Base-by-base conservation (phyloP, 92 coral and sea anemone species). In the Chrysogorgia sp. region DNA sequence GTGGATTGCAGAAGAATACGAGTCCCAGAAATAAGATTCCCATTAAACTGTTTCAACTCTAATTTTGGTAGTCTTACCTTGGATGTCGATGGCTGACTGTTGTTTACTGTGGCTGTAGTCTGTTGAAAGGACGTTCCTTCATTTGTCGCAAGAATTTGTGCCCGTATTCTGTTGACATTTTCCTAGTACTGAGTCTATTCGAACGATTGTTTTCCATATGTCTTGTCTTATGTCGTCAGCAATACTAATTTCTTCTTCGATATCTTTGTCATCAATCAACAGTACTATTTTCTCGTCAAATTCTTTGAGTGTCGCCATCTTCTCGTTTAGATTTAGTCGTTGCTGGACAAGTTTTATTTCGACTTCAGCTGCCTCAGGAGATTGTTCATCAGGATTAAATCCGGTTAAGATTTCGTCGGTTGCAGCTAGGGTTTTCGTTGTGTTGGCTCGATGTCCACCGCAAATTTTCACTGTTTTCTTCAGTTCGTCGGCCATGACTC, bases 1-100 rank as follows among this genome's bases (percentile, higher is more conserved):
- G 53, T 71, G 78, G 3, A 50, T 33, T 31, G 64, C 0, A 8
- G 26, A 30, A 15, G 17, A 0, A 14, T 10, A 67, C 15, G 9
- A 30, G 74, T 68, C 75, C 75, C 75, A 68, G 8, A 68, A 68
- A 66, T 28, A 0, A 41, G 61, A 10, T 45, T 25, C 23, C 76
- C 76, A 28, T 3, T 2, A 29, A 70, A 70, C 12, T 70, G 22
- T 47, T 34, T 35, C 59, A 70, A 2, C 24, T 49, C 1, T 1
- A 70, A 10, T 37, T 50, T 70, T 7, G 76, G 76, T 41, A 70
- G 33, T 49, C 23, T 70, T 43, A 43, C 50, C 50, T 43, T 43
- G 50, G 50, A 43, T 43, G 50, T 43, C 17, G 50, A 17, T 43
- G 50, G 50, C 17, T 43, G 50, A 17, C 50, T 43, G 50, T 17